Conservation (phyloP, 2,888 invertebrate species). For the Morpho helenor region DNA sequence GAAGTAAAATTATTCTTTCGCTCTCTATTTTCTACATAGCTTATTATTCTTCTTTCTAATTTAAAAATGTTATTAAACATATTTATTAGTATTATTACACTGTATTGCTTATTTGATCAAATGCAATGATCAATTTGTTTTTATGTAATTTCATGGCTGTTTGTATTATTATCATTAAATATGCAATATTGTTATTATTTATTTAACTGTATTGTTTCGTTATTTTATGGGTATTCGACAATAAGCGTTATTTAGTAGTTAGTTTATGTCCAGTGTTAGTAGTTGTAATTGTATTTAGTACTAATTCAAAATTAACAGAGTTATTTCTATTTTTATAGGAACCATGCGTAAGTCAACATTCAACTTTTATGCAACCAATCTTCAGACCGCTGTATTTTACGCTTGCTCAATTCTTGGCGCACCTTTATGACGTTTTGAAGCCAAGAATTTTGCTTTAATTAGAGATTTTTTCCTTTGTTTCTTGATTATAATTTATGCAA, state of each 20-base stretch:
- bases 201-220: conserved; percentile 3
- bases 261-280: conserved; percentile 11
- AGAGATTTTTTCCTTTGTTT: conserved; percentile 36
- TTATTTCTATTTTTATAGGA: conserved; percentile 75
- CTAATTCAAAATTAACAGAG: conserved; percentile 28
- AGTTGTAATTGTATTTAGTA: conserved; percentile 20
- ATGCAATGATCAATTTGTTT: background rate
- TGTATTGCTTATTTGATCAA: background rate
- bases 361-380: conserved; percentile 59
- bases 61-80: background rate
- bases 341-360: conserved; percentile 75
- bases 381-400: conserved; percentile 60
- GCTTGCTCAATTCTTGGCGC: conserved; percentile 51
- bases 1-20: background rate
- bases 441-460: conserved; percentile 50
- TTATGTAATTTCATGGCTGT: conserved; percentile 4
- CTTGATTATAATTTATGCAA: conserved; percentile 28
- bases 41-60: background rate
- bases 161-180: conserved; percentile 3
- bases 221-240: background rate
- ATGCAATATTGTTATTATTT: conserved; percentile 1
- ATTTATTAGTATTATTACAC: background rate
- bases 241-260: conserved; percentile 3
- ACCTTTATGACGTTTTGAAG: conserved; percentile 32
- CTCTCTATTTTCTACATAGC: background rate